These are phyloP conservation scores for Telmatherina bonti DNA, from an alignment of 2,797 vertebrate species.

Conservation along the genomic window DNA sequence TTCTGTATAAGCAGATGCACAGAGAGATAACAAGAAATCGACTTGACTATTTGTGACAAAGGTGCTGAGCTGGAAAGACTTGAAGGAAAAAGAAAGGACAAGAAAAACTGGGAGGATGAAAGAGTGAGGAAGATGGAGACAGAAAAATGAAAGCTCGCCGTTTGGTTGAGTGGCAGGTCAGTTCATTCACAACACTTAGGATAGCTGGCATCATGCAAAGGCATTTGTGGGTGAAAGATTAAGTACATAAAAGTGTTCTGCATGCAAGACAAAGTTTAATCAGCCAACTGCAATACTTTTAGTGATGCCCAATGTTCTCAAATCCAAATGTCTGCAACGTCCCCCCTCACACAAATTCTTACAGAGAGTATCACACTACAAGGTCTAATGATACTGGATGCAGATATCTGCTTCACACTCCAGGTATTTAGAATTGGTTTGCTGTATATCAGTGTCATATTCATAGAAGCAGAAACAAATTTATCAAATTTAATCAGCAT, in stretches of 20 bases:
- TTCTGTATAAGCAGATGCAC: not conserved
- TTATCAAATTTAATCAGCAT: slow-evolving; percentile 5
- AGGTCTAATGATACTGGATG: slow-evolving; percentile 1
- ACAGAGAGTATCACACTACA: slow-evolving; percentile 2
- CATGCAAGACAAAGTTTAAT: slow-evolving; percentile 14
- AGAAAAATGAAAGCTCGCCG: slow-evolving; percentile 41
- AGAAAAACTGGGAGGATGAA: not conserved
- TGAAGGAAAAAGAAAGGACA: not conserved
- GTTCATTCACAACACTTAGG: slow-evolving; percentile 43
- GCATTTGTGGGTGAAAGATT: slow-evolving; percentile 44
- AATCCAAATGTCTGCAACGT: not conserved
- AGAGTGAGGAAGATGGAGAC: not conserved
- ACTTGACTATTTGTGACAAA: not conserved
- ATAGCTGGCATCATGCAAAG: slow-evolving; percentile 27
- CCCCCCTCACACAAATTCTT: not conserved
- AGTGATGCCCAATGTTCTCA: slow-evolving; percentile 5
- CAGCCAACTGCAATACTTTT: slow-evolving; percentile 8
- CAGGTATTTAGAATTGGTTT: slow-evolving; percentile 9
- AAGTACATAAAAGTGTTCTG: slow-evolving; percentile 1
- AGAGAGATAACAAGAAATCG: not conserved
- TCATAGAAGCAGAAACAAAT: not conserved
- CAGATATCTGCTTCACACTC: slow-evolving; percentile 3
- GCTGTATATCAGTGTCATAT: not conserved
- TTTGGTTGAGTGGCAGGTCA: slow-evolving; percentile 47
- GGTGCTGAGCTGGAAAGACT: not conserved